phyloP scores from a whole-genome alignment of 2,113 vertebrate genomes.

The Numida meleagris region DNA sequence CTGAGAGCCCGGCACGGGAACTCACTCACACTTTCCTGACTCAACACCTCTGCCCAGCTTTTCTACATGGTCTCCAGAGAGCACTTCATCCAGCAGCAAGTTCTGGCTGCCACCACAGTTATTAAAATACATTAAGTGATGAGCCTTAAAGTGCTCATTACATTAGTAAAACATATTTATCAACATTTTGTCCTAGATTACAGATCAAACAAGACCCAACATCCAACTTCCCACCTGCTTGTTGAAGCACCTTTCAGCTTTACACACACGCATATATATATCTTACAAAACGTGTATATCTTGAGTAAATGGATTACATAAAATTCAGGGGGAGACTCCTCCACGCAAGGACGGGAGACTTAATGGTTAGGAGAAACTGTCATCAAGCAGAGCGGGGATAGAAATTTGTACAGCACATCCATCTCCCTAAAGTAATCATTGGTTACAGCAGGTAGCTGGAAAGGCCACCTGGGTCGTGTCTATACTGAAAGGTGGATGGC shows the following conservation, averaged over 20 bases:
- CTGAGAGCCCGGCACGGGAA: not conserved
- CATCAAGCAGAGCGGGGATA: not conserved
- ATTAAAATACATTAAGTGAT: not conserved
- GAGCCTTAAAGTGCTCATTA: not conserved
- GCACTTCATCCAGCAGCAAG: not conserved
- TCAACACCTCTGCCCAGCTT: not conserved
- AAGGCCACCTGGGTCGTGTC: not conserved
- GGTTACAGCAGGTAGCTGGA: not conserved
- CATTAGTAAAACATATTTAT: constrained; percentile 4
- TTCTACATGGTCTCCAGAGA: not conserved
- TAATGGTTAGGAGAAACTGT: not conserved
- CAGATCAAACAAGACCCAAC: not conserved
- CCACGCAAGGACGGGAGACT: not conserved
- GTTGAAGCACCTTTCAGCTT: not conserved
- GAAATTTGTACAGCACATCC: not conserved
- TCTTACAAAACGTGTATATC: not conserved
- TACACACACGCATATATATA: not conserved
- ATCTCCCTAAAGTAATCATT: not conserved
- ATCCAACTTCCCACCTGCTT: not conserved
- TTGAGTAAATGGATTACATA: not conserved
- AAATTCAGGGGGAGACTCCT: not conserved
- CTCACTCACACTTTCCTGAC: not conserved
- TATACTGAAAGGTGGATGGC: not conserved
- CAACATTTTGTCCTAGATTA: not conserved
- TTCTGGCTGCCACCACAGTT: not conserved